Percentiles rank a stretch among this genome's conserved stretches.
phyloP scores from a whole-genome alignment of 2,797 vertebrate genomes.

The Bovichtus diacanthus region DNA sequence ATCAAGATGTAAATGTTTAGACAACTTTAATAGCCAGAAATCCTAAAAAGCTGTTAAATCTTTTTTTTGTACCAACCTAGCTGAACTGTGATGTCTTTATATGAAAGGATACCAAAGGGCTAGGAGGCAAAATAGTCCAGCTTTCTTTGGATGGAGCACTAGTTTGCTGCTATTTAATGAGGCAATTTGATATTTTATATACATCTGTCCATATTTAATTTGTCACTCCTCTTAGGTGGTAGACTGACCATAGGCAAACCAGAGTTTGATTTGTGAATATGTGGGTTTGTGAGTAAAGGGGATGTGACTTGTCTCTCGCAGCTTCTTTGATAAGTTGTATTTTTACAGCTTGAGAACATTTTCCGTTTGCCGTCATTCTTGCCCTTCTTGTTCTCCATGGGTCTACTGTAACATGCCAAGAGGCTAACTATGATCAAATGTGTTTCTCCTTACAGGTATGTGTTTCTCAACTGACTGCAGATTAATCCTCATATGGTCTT shows the following conservation, averaged over 20 bases:
- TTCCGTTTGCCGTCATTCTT: conserved; percentile 17
- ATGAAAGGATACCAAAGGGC: not conserved
- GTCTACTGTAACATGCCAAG: conserved; percentile 7
- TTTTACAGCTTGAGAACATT: conserved; percentile 50
- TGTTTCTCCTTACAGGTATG: conserved; percentile 32
- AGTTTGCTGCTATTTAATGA: conserved; percentile 34
- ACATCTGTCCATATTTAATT: conserved; percentile 10
- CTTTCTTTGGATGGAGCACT: not conserved
- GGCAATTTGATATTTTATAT: conserved; percentile 20
- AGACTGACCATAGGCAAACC: conserved; percentile 14
- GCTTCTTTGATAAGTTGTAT: conserved; percentile 21
- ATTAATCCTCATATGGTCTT: conserved; percentile 65
- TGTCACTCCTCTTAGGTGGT: not conserved
- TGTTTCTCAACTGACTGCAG: conserved; percentile 18
- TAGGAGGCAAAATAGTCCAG: not conserved
- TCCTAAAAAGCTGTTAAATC: conserved; percentile 8
- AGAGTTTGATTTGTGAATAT: conserved; percentile 15
- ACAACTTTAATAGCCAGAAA: conserved; percentile 1
- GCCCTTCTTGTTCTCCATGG: conserved; percentile 9
- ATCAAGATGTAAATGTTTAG: conserved; percentile 5
- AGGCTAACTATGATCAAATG: conserved; percentile 47
- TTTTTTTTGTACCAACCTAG: conserved; percentile 12
- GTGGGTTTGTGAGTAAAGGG: conserved; percentile 1
- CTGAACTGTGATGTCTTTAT: conserved; percentile 16
- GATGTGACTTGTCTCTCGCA: conserved; percentile 20